These are phyloP conservation scores for Theonella swinhoei DNA, from an alignment of 37 sponge, comb jelly and placozoan species.

Conservation along the genomic window DNA sequence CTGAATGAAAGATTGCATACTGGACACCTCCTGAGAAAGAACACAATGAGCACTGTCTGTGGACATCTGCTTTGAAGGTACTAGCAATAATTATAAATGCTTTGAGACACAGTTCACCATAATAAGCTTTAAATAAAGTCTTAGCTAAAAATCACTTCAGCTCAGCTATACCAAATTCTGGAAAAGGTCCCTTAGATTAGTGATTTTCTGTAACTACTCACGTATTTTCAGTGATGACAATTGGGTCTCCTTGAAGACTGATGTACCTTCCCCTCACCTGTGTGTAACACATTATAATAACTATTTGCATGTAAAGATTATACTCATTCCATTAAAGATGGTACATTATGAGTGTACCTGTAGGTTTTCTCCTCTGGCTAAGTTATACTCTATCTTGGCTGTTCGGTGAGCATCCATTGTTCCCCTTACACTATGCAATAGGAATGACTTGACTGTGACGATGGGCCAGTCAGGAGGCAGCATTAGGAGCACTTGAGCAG, in stretches of 20 bases:
- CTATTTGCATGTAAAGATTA: too few relatives aligned
- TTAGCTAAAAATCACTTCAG: too few relatives aligned
- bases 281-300: neutral
- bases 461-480: constrained; percentile 81
- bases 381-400: constrained; percentile 63
- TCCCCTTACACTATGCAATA: constrained; percentile 65
- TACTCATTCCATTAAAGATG: too few relatives aligned
- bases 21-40: constrained; percentile 63
- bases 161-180: neutral
- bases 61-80: too few relatives aligned
- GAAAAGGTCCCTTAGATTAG: too few relatives aligned
- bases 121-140: neutral
- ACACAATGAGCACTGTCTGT: too few relatives aligned
- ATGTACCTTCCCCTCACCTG: constrained; percentile 56
- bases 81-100: neutral
- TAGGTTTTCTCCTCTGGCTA: constrained; percentile 74
- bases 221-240: constrained; percentile 62
- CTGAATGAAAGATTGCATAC: constrained; percentile 79
- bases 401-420: constrained; percentile 51
- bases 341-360: too few relatives aligned
- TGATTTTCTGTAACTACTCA: too few relatives aligned
- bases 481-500: constrained; percentile 72
- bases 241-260: constrained; percentile 49
- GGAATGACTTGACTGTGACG: constrained; percentile 58
- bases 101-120: neutral